These are phyloP conservation scores for Rhea pennata DNA, from an alignment of 2,113 vertebrate species.

Conservation along the genomic window DNA sequence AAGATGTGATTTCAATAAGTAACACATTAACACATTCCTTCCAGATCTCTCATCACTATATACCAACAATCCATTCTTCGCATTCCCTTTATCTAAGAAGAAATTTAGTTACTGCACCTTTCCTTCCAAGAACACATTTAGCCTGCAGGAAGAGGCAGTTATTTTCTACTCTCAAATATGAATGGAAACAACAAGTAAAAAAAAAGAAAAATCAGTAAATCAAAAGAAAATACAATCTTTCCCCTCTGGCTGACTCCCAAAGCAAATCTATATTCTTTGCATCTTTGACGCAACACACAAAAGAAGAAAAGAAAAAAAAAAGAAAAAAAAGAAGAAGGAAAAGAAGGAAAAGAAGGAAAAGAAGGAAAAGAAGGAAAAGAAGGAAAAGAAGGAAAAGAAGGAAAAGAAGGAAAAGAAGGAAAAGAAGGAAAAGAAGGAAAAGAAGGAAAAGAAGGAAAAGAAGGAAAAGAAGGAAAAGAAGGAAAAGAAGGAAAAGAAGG, in stretches of 20 bases:
- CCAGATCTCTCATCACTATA: neutral
- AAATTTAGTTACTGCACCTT: neutral
- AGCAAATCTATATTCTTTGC: neutral
- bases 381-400: too few species aligned
- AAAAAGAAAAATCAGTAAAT: neutral
- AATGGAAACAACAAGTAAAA: neutral
- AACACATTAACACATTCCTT: neutral
- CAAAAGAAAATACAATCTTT: neutral
- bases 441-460: too few species aligned
- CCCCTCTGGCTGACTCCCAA: neutral
- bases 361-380: too few species aligned
- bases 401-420: too few species aligned
- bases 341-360: too few species aligned
- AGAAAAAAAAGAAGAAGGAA: too few species aligned
- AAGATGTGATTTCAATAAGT: neutral
- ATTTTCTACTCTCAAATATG: neutral
- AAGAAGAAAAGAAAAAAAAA: too few species aligned
- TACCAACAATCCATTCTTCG: neutral
- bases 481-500: too few species aligned
- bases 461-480: too few species aligned
- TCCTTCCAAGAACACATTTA: neutral
- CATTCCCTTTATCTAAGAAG: neutral
- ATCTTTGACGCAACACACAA: neutral
- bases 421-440: too few species aligned
- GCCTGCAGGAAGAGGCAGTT: neutral